Base-by-base conservation (phyloP, 1,140 invertebrate genomes). In the Caligus rogercresseyi region DNA sequence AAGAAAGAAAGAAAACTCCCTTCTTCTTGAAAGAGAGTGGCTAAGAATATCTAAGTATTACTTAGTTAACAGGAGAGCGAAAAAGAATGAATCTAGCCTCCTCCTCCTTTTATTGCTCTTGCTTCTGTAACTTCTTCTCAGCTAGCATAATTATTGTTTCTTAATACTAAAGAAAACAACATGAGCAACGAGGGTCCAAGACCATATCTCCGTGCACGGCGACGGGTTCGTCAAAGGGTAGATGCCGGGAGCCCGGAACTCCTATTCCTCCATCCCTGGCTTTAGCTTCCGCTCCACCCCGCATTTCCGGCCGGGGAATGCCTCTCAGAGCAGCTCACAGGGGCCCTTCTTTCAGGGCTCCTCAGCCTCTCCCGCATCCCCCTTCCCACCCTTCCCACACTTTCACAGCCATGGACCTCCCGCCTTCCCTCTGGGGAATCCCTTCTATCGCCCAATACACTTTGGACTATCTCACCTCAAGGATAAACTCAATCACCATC, bases 181-280 rank as follows among this genome's bases (percentile, higher is more conserved):
- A 43, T 43, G 31, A 43, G 31, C n/a, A 43, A 43, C 31, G 31
- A 43, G 31, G 31, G 7, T n/a, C 31, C 31, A 43, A 43, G 79
- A 64, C 64, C 67, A 67, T 63, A 68, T 65, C 64, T 68, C 66
- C 65, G 65, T 59, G 66, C 67, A 65, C 66, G 65, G 63, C 68
- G 68, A 68, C 82, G 86, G 78, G 85, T 84, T 77, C 83, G 87
- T 83, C 86, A 89, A 81, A 83, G 87, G 78, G 86, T 89, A 78
- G 87, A 90, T 83, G 86, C 86, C 78, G 86, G 86, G 71, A 86
- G 89, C 80, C 87, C 87, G 87, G 76, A 89, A 89, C 80, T 85
- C 83, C 74, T 89, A 89, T 78, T 86, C 85, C 69, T 85, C 84
- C 73, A 87, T 87, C 72, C 84, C 85, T 74, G 86, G 84, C 75